Base-by-base conservation (phyloP, 2,888 invertebrate species). In the Epirrhoe tristata region DNA sequence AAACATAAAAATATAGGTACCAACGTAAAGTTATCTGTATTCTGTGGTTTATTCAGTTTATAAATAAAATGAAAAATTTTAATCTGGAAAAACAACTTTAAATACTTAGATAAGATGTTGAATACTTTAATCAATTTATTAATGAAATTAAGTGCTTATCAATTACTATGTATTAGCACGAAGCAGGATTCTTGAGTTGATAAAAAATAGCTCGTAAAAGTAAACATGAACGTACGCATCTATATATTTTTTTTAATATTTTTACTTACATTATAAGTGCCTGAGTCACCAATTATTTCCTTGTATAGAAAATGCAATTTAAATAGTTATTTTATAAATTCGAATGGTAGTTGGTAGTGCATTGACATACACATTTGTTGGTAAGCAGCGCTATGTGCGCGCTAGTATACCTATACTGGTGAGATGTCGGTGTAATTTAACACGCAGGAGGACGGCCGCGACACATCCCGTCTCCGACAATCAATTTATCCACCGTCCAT, bases 401-500 rank as follows among this genome's bases (percentile, higher is more conserved):
- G 32, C 64, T 51, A 48, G 61, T 60, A 56, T 51, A 17, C 24
- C 24, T 24, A 24, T 61, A 48, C 34, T 46, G 46, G 56, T 63
- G 39, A 43, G 50, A 57, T 12, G 69, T 75, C 69, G 72, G 71
- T 65, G 81, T 78, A 81, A 81, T 81, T 82, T 77, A 77, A 77
- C 79, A 77, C 66, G 74, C 75, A 69, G 72, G 79, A 77, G 77
- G 79, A 83, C 73, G 77, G 72, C 74, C 74, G 77, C 84, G 84
- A 85, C 82, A 80, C 83, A 84, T 86, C 83, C 81, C 83, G 81
- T 81, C 80, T 72, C 79, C 78, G 77, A 83, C 85, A 88, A 89
- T 90, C 87, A 89, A 89, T 90, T 72, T 89, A 88, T 83, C 82
- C 83, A 85, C 86, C 84, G 87, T 89, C 87, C 87, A 88, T 91